Conservation (phyloP, 1,140 invertebrate species). For the Pogonomyrmex barbatus region DNA sequence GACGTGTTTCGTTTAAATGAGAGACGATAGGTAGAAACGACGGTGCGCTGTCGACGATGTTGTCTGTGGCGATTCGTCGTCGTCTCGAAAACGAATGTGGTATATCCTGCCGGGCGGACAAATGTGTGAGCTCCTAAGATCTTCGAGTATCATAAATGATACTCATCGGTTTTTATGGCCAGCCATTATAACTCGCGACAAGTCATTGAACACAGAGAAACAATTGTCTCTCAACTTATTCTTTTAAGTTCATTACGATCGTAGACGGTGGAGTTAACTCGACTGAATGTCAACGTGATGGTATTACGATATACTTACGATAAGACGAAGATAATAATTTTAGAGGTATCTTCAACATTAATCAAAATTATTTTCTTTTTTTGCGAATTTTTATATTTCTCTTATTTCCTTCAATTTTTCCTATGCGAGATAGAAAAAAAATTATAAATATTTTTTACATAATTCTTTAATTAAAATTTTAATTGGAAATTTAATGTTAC, state of each 20-base stretch:
- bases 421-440: not conserved
- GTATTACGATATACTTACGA: not conserved
- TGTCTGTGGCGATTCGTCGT: conserved; percentile 46
- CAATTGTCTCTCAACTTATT: conserved; percentile 3
- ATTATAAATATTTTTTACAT: not conserved
- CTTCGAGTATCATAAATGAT: conserved; percentile 45
- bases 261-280: not conserved
- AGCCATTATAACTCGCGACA: conserved; percentile 32
- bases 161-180: conserved; percentile 35
- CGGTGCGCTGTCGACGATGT: conserved; percentile 37
- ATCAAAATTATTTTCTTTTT: not conserved
- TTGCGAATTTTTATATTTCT: not conserved
- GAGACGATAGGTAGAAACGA: conserved; percentile 26
- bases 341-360: not conserved
- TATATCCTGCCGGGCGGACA: conserved; percentile 20
- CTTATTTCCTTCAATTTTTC: not conserved
- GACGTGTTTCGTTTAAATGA: conserved; percentile 51
- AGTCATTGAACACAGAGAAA: conserved; percentile 20
- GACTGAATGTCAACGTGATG: not conserved
- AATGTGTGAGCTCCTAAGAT: not conserved
- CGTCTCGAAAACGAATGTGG: conserved; percentile 39
- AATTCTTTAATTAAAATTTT: not conserved
- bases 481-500: not conserved
- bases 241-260: not conserved
- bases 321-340: not conserved